Conservation (phyloP, 2,797 vertebrate species). For the Sphaeramia orbicularis region DNA sequence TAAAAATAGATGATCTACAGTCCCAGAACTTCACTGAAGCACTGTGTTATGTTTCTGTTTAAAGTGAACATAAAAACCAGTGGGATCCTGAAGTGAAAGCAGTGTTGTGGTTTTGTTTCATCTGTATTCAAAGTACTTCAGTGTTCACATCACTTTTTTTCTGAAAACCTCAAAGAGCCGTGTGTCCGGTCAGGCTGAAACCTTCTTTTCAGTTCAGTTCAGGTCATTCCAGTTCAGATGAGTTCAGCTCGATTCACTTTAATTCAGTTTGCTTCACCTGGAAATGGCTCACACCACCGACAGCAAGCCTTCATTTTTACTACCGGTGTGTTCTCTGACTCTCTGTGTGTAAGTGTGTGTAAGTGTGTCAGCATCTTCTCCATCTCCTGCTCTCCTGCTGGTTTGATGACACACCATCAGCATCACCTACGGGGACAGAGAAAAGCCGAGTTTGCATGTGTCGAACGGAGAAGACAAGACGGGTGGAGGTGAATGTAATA, state of each 20-base stretch:
- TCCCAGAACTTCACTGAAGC: no score
- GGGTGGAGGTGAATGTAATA: not conserved
- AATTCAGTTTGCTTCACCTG: conserved; percentile 57
- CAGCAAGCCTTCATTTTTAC: conserved; percentile 19
- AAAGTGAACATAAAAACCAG: no score
- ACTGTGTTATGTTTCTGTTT: no score
- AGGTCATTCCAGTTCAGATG: conserved; percentile 51
- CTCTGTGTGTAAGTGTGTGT: not conserved
- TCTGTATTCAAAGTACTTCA: conserved; percentile 25
- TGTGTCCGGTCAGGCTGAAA: conserved; percentile 18
- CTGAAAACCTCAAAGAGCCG: conserved; percentile 21
- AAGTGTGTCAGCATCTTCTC: conserved; percentile 33
- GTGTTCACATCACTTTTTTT: not conserved
- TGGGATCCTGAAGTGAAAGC: no score
- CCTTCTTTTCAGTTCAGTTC: conserved; percentile 31
- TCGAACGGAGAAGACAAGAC: not conserved
- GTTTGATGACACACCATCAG: conserved; percentile 45
- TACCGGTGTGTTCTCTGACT: not conserved
- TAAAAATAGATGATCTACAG: no score
- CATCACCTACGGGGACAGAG: conserved; percentile 54
- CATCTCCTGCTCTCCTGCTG: conserved; percentile 1
- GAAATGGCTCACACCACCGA: conserved; percentile 37
- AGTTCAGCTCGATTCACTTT: conserved; percentile 53
- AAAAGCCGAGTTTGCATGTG: conserved; percentile 13
- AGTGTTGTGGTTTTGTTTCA: conserved; percentile 15